Conservation (phyloP, 1,140 invertebrate species). For the Eurytemora carolleeae region DNA sequence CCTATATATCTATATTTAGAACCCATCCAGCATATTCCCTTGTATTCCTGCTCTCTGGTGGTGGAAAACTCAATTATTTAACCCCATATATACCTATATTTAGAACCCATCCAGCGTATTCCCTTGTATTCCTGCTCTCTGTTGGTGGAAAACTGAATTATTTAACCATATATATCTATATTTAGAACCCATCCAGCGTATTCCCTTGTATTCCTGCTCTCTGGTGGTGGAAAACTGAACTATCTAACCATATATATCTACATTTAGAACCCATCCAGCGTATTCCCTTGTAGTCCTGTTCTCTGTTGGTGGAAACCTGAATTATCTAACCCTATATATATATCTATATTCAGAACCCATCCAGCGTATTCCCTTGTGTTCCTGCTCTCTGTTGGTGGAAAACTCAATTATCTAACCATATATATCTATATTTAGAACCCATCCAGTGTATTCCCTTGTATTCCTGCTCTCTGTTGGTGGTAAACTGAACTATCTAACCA, state of each 20-base stretch:
- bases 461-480: constrained; percentile 80
- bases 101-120: constrained; percentile 57
- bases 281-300: constrained; percentile 71
- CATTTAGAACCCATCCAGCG: no score
- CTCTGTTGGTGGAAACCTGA: constrained; percentile 77
- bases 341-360: constrained; percentile 46
- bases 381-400: constrained; percentile 69
- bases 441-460: constrained; percentile 64
- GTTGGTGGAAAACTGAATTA: constrained; percentile 88
- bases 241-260: no score
- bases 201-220: constrained; percentile 72
- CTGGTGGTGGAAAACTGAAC: constrained; percentile 76
- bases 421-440: constrained; percentile 47
- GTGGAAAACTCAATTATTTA: constrained; percentile 86
- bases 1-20: no score
- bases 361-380: constrained; percentile 75
- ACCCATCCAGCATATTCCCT: no score
- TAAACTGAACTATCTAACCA: constrained; percentile 89
- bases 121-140: constrained; percentile 71
- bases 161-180: no score
- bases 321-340: no score
- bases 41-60: constrained; percentile 72
- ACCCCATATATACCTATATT: no score
- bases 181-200: constrained; percentile 55
- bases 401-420: no score